Evolutionary conservation across 1,140 invertebrate genomes (phyloP), one percentile per base, ranked within the genome.

Genomic region (Lanistes nyassanus): DNA sequence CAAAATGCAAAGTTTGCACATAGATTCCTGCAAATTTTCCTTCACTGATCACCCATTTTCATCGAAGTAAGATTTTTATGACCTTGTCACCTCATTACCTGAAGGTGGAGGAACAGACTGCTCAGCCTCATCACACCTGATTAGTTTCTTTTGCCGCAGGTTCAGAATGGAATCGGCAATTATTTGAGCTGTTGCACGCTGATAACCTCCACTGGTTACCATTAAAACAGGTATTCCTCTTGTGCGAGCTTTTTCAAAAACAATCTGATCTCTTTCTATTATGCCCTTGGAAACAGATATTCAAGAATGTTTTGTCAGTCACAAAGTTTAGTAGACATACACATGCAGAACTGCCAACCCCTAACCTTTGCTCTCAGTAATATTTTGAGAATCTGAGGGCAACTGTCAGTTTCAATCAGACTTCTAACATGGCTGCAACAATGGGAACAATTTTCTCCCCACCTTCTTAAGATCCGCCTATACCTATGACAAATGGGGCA

Each of bases 131-230:
- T 82, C 78, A 80, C 86, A 86, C 9, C 68, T 34, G 13, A 90
- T 90, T 0, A 90, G 78, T 6, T 81, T 79, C 51, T 85, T 78
- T 9, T 74, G 67, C 37, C 80, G 75, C 13, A 96, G 90, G 90
- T 96, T 96, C 31, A 93, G 85, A 77, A 96, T 94, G 11, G 94
- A 96, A 82, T 94, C 92, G 0, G 95, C 94, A 70, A 97, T 96
- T 74, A 97, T 92, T 79, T 89, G 89, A 1, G 95, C 95, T 2
- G 94, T 95, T 73, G 90, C 90, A 75, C 92, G 91, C 62, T 93
- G 90, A 88, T 97, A 97, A 1, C 96, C 96, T 13, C 96, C 96
- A 85, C 95, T 96, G 0, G 95, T 95, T 26, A 97, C 85, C 95
- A 97, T 97, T 2, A 95, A 92, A 60, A 97, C 93, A 1, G 95